Evolutionary conservation across 2,113 vertebrate genomes (phyloP).

Genomic region (Microcebus ravelobensis): DNA sequence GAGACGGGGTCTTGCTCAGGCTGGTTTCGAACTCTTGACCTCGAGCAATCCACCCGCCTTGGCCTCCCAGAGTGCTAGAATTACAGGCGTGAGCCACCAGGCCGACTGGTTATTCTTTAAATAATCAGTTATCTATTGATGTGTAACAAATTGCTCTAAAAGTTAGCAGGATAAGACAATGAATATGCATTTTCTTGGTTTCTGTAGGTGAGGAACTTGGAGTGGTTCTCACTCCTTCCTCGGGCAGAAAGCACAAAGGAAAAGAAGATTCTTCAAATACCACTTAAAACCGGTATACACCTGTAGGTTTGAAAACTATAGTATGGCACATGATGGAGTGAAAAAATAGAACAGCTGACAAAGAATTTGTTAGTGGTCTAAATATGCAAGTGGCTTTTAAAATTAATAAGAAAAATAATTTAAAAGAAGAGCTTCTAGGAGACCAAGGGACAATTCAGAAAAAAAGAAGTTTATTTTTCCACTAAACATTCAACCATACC

Average conservation of each 20-base stretch:
- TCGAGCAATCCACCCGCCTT: too few relatives aligned
- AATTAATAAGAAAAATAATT: background rate
- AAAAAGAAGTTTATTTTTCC: background rate
- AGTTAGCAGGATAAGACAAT: background rate
- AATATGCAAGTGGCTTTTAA: background rate
- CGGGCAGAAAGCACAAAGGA: background rate
- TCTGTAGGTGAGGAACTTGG: background rate
- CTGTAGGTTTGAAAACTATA: background rate
- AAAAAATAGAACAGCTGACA: background rate
- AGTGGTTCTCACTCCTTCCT: fast-evolving
- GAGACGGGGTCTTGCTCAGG: too few relatives aligned
- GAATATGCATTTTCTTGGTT: fast-evolving
- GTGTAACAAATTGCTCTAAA: background rate
- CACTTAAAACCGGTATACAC: background rate
- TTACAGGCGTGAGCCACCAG: too few relatives aligned
- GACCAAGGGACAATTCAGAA: background rate
- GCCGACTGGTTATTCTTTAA: background rate
- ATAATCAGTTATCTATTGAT: background rate
- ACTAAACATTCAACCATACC: background rate
- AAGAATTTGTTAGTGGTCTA: background rate
- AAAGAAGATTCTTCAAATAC: background rate
- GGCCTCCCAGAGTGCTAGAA: too few relatives aligned
- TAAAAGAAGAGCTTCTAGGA: background rate
- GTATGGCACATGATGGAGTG: too few relatives aligned
- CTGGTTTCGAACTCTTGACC: too few relatives aligned